These are phyloP conservation scores for Genyomyrus donnyi DNA, from an alignment of 2,113 vertebrate species.

Conservation along the genomic window DNA sequence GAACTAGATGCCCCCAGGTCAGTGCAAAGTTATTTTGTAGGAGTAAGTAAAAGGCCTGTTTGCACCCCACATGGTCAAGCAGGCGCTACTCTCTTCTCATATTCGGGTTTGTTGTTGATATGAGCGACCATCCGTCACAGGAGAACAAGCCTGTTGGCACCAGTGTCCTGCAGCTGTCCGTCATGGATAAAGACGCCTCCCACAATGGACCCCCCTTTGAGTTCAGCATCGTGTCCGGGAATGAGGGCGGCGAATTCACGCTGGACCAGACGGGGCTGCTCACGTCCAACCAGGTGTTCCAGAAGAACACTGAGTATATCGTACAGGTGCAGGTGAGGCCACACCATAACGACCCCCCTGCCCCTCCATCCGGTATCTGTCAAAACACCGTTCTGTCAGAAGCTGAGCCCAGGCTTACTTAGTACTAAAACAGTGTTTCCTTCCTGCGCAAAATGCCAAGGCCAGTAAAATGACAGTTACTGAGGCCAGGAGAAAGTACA, in stretches of 20 bases:
- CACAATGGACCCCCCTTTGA: conserved; percentile 91
- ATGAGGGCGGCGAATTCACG: conserved; percentile 79
- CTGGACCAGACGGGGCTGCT: conserved; percentile 78
- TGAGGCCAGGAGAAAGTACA: neutral
- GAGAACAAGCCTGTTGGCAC: conserved; percentile 93
- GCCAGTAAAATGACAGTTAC: neutral
- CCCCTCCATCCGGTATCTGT: neutral
- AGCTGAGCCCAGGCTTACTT: neutral
- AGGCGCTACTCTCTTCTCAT: neutral
- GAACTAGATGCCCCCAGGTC: neutral
- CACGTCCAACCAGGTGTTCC: conserved; percentile 80
- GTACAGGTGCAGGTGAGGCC: conserved; percentile 78
- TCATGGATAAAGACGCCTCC: conserved; percentile 87
- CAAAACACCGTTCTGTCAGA: neutral
- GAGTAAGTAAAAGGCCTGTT: neutral
- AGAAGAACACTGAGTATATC: conserved; percentile 70
- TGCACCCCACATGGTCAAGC: neutral
- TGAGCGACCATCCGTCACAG: conserved; percentile 49
- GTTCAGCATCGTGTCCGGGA: conserved; percentile 82
- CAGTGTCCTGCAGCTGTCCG: conserved; percentile 84
- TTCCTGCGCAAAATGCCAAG: neutral
- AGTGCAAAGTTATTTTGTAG: neutral
- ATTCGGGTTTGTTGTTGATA: neutral
- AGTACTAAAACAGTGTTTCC: neutral
- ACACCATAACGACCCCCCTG: neutral